A percentile compares a stretch with the other conserved stretches of the same genome.
Conservation (phyloP, 2,113 vertebrate species). For the Megaceryle torquata region DNA sequence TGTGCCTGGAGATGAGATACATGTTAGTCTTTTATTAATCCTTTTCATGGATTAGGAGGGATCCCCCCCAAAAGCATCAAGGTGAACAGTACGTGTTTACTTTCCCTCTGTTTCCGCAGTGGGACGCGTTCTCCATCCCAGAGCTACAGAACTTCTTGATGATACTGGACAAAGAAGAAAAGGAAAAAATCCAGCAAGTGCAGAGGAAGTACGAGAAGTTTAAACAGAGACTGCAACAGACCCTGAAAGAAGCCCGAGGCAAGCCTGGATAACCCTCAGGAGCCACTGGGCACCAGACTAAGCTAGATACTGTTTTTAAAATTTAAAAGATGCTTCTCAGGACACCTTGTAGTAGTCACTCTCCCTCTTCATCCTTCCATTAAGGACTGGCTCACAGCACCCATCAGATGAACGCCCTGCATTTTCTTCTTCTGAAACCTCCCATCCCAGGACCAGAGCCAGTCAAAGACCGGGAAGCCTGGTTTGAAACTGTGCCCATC, state of each 20-base stretch:
- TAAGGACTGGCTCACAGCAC: slow-evolving; percentile 2
- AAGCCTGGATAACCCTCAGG: slow-evolving; percentile 74
- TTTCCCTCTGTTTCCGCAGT: slow-evolving; percentile 72
- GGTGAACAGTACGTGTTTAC: neutral
- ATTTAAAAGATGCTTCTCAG: slow-evolving; percentile 71
- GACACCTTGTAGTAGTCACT: slow-evolving; percentile 43
- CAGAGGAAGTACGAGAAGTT: slow-evolving; percentile 84
- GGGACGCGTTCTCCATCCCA: slow-evolving; percentile 94
- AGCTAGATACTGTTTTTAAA: slow-evolving; percentile 57
- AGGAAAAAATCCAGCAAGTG: slow-evolving; percentile 87
- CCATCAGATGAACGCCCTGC: neutral
- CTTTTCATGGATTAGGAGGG: neutral
- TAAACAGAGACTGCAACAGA: slow-evolving; percentile 83
- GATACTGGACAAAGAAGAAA: slow-evolving; percentile 91
- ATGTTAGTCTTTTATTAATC: neutral
- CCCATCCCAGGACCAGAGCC: neutral
- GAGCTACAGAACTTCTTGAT: slow-evolving; percentile 97
- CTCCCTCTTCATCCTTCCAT: neutral
- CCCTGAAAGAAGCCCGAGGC: slow-evolving; percentile 76
- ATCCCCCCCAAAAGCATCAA: neutral
- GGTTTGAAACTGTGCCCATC: neutral
- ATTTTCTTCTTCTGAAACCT: neutral
- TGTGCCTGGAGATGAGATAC: neutral
- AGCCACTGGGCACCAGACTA: neutral
- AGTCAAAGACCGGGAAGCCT: neutral